phyloP scores from a whole-genome alignment of 2,888 invertebrate genomes.

The Resseliella maxima region DNA sequence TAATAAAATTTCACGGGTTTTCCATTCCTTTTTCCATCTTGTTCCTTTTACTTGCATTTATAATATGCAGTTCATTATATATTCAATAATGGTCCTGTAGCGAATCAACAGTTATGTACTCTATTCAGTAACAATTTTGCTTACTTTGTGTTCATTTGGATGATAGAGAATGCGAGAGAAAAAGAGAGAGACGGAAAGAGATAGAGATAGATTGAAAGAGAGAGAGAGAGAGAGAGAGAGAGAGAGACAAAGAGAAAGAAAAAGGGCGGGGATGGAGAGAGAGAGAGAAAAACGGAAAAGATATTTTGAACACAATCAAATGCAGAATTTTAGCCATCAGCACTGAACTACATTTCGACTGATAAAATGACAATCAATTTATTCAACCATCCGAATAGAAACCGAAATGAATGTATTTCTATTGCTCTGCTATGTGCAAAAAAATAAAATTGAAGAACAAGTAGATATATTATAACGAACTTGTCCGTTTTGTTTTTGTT shows the following conservation, averaged over 20 bases:
- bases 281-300: too few relatives aligned
- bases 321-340: not conserved
- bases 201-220: too few relatives aligned
- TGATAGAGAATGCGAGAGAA: too few relatives aligned
- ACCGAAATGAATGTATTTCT: not conserved
- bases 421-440: too few relatives aligned
- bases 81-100: not conserved
- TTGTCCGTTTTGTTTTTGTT: not conserved
- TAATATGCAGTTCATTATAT: not conserved
- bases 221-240: too few relatives aligned
- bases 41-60: not conserved
- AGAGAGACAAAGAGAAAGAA: too few relatives aligned
- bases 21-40: not conserved
- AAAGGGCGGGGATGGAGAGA: too few relatives aligned
- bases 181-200: too few relatives aligned
- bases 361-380: not conserved
- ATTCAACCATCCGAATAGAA: not conserved
- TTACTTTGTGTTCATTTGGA: not conserved
- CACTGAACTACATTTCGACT: not conserved
- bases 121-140: not conserved
- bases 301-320: slow-evolving; percentile 3
- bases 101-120: not conserved
- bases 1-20: too few relatives aligned
- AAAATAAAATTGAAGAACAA: not conserved
- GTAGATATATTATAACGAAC: too few relatives aligned